phyloP scores from a whole-genome alignment of 2,888 invertebrate species.

The Mesorhabditis belari region DNA sequence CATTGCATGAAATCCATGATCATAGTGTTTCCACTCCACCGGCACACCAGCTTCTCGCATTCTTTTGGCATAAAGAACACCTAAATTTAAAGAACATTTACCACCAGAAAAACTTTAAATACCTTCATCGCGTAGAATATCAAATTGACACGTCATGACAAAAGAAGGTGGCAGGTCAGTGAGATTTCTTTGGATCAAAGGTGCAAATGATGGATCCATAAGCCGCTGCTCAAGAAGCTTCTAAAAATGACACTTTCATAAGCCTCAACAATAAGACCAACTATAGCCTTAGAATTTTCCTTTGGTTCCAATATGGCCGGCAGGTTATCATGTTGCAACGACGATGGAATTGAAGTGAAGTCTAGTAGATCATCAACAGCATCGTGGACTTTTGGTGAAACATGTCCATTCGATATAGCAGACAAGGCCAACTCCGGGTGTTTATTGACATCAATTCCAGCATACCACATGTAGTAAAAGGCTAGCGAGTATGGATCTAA shows the following conservation, averaged over 20 bases:
- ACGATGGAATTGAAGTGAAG: neutral
- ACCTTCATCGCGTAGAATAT: constrained; percentile 55
- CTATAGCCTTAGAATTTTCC: neutral
- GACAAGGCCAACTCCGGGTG: constrained; percentile 16
- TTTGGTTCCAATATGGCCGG: neutral
- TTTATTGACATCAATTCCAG: constrained; percentile 27
- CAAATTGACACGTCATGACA: constrained; percentile 54
- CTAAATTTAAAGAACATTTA: neutral
- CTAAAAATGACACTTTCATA: neutral
- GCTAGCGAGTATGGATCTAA: constrained; percentile 36
- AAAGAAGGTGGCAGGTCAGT: constrained; percentile 51
- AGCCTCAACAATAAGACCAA: neutral
- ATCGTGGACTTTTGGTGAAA: constrained; percentile 4
- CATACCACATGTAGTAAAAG: constrained; percentile 38
- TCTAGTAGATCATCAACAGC: neutral
- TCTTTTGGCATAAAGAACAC: constrained; percentile 52
- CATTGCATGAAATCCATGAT: constrained; percentile 41
- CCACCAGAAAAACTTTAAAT: neutral
- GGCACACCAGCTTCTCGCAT: constrained; percentile 42
- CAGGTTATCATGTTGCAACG: neutral
- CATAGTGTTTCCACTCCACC: constrained; percentile 38
- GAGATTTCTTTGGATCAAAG: constrained; percentile 50
- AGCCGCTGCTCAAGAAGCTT: neutral
- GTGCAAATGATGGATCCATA: constrained; percentile 43
- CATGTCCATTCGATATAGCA: constrained; percentile 34